phyloP scores from a whole-genome alignment of 2,888 invertebrate species.

The Cyrtodaria siliqua region DNA sequence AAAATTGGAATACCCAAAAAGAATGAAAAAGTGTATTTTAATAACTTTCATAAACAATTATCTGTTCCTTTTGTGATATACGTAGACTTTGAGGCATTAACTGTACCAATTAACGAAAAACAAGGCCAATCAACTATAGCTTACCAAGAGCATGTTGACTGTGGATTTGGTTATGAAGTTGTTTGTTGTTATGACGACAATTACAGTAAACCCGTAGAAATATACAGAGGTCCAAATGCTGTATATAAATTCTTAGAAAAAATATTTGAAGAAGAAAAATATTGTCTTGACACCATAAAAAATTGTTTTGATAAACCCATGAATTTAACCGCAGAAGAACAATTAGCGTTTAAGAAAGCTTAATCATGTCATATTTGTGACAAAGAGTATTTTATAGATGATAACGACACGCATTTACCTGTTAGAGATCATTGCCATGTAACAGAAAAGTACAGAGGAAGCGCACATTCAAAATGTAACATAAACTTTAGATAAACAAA shows the following conservation, averaged over 20 bases:
- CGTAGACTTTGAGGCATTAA: not conserved
- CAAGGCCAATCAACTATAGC: too few species aligned
- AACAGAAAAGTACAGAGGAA: not conserved
- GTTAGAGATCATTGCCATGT: conserved; percentile 7
- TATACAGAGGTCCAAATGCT: not conserved
- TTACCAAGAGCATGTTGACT: not conserved
- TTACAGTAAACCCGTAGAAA: not conserved
- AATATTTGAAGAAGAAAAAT: not conserved
- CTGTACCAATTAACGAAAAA: not conserved
- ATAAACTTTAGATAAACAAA: not conserved
- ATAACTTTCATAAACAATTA: not conserved
- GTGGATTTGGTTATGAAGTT: not conserved
- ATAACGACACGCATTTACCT: too few species aligned
- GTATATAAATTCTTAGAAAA: not conserved
- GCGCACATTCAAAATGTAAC: not conserved
- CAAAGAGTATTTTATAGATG: not conserved
- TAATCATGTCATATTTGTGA: not conserved
- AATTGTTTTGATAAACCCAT: not conserved
- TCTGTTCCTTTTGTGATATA: not conserved
- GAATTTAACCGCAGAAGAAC: not conserved
- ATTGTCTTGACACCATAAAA: too few species aligned
- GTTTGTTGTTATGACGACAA: not conserved
- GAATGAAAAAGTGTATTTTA: not conserved
- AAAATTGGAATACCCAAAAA: not conserved
- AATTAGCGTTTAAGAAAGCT: not conserved